A percentile compares a stretch with the other conserved stretches of the same genome.
phyloP scores from a whole-genome alignment of 2,888 invertebrate genomes.

The Ormyrus nitidulus region DNA sequence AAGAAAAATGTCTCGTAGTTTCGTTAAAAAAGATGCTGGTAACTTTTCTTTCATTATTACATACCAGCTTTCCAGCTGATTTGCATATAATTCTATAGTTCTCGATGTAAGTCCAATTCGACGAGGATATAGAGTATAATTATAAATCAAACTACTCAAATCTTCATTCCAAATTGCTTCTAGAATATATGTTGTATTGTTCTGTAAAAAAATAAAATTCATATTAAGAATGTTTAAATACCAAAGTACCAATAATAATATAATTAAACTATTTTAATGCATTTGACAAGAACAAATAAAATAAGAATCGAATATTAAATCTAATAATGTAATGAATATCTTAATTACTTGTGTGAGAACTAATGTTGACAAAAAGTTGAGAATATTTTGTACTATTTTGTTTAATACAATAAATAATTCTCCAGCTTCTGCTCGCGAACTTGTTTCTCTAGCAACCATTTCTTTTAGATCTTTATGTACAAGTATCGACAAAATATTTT shows the following conservation, averaged over 20 bases:
- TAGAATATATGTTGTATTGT: slow-evolving; percentile 11
- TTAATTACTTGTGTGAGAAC: slow-evolving; percentile 5
- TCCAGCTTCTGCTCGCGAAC: slow-evolving; percentile 16
- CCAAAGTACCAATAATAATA: too few species aligned
- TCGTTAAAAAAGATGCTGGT: neutral
- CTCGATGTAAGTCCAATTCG: slow-evolving; percentile 76
- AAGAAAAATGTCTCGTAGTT: slow-evolving; percentile 17
- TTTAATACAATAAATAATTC: slow-evolving; percentile 21
- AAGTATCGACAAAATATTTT: slow-evolving; percentile 26
- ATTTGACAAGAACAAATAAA: too few species aligned
- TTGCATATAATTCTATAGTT: slow-evolving; percentile 73
- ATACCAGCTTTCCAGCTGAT: slow-evolving; percentile 67
- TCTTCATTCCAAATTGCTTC: slow-evolving; percentile 34
- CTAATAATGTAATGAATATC: too few species aligned
- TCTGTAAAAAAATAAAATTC: neutral
- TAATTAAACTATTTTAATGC: too few species aligned
- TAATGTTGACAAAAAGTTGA: slow-evolving; percentile 33
- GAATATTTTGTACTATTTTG: slow-evolving; percentile 27
- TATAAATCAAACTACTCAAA: slow-evolving; percentile 63
- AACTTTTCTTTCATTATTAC: slow-evolving; percentile 52
- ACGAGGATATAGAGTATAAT: slow-evolving; percentile 73
- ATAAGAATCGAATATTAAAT: too few species aligned
- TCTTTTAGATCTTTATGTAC: slow-evolving; percentile 1
- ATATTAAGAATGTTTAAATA: neutral
- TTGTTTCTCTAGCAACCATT: neutral